These are phyloP conservation scores for Origma solitaria DNA, from an alignment of 2,113 vertebrate species.

Conservation along the genomic window DNA sequence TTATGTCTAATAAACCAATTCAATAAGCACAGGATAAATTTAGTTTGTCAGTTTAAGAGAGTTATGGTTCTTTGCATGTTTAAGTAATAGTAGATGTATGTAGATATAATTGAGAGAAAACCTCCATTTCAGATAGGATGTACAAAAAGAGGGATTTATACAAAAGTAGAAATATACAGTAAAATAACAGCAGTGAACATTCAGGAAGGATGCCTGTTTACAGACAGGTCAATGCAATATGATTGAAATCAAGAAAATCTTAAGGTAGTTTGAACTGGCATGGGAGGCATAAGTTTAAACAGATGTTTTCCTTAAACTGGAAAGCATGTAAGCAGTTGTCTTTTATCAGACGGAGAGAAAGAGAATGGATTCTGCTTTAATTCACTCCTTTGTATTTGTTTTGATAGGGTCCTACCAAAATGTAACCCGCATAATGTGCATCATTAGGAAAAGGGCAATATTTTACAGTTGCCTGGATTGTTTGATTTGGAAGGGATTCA, in stretches of 20 bases:
- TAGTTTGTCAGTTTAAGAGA: slow-evolving; percentile 44
- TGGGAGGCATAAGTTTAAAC: not conserved
- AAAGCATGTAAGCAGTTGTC: not conserved
- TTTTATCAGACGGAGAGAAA: not conserved
- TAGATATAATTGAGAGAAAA: not conserved
- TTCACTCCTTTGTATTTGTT: not conserved
- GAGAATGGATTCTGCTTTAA: not conserved
- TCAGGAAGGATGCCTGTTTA: not conserved
- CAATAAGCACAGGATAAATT: slow-evolving; percentile 41
- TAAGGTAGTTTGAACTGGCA: not conserved
- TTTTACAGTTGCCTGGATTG: not conserved
- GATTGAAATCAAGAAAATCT: not conserved
- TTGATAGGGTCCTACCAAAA: not conserved
- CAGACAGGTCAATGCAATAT: not conserved
- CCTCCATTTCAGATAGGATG: not conserved
- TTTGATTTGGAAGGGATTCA: not conserved
- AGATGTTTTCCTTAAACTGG: not conserved
- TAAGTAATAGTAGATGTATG: not conserved
- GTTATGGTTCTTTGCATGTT: not conserved
- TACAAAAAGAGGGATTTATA: not conserved
- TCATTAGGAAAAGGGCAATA: not conserved
- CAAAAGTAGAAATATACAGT: not conserved
- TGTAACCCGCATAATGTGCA: not conserved
- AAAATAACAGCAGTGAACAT: not conserved
- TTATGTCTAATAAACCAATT: slow-evolving; percentile 56